Base-by-base conservation (phyloP, 2,888 invertebrate genomes). In the Apodemia zela region DNA sequence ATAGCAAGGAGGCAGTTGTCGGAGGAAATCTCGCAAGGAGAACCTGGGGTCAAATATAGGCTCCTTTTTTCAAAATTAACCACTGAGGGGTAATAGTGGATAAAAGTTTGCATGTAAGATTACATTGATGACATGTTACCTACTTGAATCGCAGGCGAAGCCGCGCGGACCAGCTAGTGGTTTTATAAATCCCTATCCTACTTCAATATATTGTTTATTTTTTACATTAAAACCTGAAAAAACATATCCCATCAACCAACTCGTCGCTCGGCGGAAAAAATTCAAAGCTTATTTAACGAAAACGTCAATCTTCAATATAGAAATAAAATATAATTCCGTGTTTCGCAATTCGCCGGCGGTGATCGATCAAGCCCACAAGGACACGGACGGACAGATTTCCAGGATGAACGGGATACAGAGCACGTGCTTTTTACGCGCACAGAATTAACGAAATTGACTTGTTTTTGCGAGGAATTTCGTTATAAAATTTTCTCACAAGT, bases 241-340 rank as follows among this genome's bases (percentile, higher is more conserved):
- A 13, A 38, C 11, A 35, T 35, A 45, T 54, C 25, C 54, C 54
- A 54, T 54, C 54, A 54, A 25, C 65, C 54, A 15, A 25, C 45
- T 54, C 54, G 65, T 58, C 63, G 29, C 38, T 38, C 13, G 38
- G 45, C 68, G 13, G 69, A 75, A 75, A 73, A 72, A 71, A 72
- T 67, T 66, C 69, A 71, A 71, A 71, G 71, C 69, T 64, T 63
- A 67, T 65, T 70, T 71, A 75, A 76, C 78, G 76, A 77, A 81
- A 78, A 77, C 71, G 80, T 78, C 80, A 80, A 80, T 77, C 78
- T 73, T 68, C 70, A 68, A 73, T 72, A 72, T 71, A 75, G 72
- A 74, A 75, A 75, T 74, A 73, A 72, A 72, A 74, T 75, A 76
- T 74, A 73, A 72, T 71, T 72, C 65, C 64, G 64, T 64, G 65